These are phyloP conservation scores for Eufriesea mexicana DNA, from an alignment of 1,140 invertebrate species.

Conservation along the genomic window DNA sequence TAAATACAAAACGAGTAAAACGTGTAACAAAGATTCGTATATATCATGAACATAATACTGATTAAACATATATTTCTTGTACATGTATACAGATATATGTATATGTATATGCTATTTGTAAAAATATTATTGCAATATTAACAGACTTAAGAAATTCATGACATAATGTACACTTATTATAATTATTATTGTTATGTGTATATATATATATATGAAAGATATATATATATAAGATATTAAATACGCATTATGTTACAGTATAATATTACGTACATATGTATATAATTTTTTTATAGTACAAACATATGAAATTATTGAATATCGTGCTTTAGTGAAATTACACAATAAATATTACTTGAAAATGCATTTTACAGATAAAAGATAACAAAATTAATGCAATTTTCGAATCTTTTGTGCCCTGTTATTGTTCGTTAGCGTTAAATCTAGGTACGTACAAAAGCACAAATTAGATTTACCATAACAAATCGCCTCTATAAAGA, in stretches of 20 bases:
- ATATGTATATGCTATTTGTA: constrained; percentile 26
- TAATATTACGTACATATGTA: background rate
- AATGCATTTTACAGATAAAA: background rate
- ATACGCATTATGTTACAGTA: constrained; percentile 23
- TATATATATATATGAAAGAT: background rate
- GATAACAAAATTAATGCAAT: background rate
- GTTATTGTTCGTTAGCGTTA: background rate
- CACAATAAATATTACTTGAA: background rate
- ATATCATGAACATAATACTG: constrained; percentile 42
- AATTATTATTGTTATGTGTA: too few species aligned
- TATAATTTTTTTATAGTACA: constrained; percentile 23
- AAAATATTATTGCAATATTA: constrained; percentile 44
- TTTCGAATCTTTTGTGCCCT: constrained; percentile 12
- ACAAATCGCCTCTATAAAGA: constrained; percentile 14
- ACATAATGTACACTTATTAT: constrained; percentile 19
- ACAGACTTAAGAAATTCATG: constrained; percentile 42
- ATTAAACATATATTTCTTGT: constrained; percentile 37
- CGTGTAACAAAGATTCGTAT: constrained; percentile 4
- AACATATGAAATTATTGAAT: constrained; percentile 12
- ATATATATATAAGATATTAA: constrained; percentile 35
- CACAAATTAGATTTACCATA: constrained; percentile 27
- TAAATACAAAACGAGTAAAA: constrained; percentile 45
- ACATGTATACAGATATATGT: constrained; percentile 28
- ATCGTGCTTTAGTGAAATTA: constrained; percentile 6
- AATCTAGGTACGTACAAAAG: background rate